These are phyloP conservation scores for Sinocyclocheilus anshuiensis DNA, from an alignment of 2,113 vertebrate genomes.

Conservation along the genomic window DNA sequence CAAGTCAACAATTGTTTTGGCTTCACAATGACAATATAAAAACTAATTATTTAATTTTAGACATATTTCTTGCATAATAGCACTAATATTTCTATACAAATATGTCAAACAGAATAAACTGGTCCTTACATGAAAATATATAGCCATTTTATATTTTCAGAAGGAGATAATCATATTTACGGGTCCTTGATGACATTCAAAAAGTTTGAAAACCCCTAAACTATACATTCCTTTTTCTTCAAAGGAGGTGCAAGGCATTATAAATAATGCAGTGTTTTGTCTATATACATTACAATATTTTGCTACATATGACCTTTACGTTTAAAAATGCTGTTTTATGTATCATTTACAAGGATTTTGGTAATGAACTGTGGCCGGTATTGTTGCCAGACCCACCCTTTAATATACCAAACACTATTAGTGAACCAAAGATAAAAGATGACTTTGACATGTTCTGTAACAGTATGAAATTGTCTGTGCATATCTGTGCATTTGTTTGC, in stretches of 20 bases:
- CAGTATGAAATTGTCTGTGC: constrained; percentile 46
- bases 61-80: not conserved
- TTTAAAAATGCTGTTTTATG: not conserved
- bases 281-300: not conserved
- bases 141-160: not conserved
- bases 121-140: not conserved
- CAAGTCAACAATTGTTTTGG: not conserved
- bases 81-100: not conserved
- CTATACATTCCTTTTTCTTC: not conserved
- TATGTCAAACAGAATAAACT: not conserved
- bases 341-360: not conserved
- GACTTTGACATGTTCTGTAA: constrained; percentile 18
- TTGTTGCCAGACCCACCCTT: constrained; percentile 66
- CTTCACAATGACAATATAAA: not conserved
- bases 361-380: not conserved
- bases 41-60: not conserved
- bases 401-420: constrained; percentile 56
- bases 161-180: not conserved
- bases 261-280: not conserved
- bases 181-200: not conserved
- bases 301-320: not conserved
- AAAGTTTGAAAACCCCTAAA: constrained; percentile 9
- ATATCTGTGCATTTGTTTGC: constrained; percentile 59
- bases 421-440: constrained; percentile 33
- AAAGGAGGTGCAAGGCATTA: not conserved